phyloP scores from a whole-genome alignment of 2,113 vertebrate genomes.

The Ahaetulla prasina region DNA sequence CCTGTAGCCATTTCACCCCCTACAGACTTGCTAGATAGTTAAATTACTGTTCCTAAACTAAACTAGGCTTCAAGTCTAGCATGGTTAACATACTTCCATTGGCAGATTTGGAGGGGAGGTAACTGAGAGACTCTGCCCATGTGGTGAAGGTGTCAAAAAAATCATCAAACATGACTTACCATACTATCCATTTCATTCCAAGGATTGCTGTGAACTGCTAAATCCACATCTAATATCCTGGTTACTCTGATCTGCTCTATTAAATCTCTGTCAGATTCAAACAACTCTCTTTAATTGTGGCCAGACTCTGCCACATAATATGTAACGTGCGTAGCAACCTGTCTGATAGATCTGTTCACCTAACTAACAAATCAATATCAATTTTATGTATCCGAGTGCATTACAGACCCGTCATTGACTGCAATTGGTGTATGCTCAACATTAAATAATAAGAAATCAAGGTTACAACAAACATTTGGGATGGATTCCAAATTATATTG shows the following conservation, averaged over 20 bases:
- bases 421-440: background rate
- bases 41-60: background rate
- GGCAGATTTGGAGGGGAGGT: background rate
- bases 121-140: background rate
- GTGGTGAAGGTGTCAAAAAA: background rate
- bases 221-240: background rate
- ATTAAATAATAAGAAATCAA: background rate
- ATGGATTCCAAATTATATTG: background rate
- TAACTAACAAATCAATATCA: background rate
- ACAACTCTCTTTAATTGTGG: background rate
- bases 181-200: background rate
- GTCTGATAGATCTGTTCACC: background rate
- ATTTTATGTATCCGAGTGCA: background rate
- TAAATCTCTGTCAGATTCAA: background rate
- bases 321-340: background rate
- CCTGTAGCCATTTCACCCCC: background rate
- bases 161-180: background rate
- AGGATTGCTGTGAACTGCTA: background rate
- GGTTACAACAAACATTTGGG: background rate
- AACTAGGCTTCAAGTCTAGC: background rate
- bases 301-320: background rate
- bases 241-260: background rate
- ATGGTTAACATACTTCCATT: background rate
- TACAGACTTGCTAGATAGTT: background rate
- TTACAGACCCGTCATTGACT: background rate